Base-by-base conservation (phyloP, 1,140 invertebrate species). In the Linepithema humile region DNA sequence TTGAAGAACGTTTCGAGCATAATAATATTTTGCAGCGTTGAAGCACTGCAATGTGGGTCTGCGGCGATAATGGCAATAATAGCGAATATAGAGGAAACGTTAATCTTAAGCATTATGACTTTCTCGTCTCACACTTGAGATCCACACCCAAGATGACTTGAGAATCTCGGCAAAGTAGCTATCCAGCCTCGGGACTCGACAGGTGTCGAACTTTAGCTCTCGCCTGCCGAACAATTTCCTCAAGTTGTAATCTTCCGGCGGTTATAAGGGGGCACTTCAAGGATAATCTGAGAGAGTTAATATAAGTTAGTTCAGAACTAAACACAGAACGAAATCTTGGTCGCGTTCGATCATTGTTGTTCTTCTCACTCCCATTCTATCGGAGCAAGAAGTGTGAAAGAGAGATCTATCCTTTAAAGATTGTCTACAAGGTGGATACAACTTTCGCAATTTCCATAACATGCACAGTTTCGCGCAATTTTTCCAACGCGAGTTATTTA, bases 271-370 rank as follows among this genome's bases (percentile, higher is more conserved):
- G 38, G 45, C 75, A 55, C 75, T 80, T 69, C 48, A 40, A 80
- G 64, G 48, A 80, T 80, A 80, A 80, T 80, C 75, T 64, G 75
- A 69, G 75, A 70, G 64, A 80, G 64, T 80, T 80, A 80, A 80
- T 80, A 55, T 70, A 80, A 80, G 75, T 80, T 80, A 80, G 75
- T 80, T 80, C n/a, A n/a, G 48, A 48, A 70, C 64, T 70, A 55
- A 80, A 70, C 65, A 55, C 23, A 55, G 35, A 35, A 80, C 45
- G 75, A 80, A 70, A 80, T 80, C 64, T 80, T 35, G 26, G 48
- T 69, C 48, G 75, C 75, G 35, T 32, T 23, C 38, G 64, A 53
- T 78, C 64, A n/a, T 40, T 70, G 64, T 80, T 80, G 75, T 69
- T 55, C 75, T 43, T 69, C 35, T 43, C 35, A 29, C 48, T 53